Evolutionary conservation across 2,113 vertebrate genomes (phyloP).

Genomic region (Mellivora capensis): DNA sequence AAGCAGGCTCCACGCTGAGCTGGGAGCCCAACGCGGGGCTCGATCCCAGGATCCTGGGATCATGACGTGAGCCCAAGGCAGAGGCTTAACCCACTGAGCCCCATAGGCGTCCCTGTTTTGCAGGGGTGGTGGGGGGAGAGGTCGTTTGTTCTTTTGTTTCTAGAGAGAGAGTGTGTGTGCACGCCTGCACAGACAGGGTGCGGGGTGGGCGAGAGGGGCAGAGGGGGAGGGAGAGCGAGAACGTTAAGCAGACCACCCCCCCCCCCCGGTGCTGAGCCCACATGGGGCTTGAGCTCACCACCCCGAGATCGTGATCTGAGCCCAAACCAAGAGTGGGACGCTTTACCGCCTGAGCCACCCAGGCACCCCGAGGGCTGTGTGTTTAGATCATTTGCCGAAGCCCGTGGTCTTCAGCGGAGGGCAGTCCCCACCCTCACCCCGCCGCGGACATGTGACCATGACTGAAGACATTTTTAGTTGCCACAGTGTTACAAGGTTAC

Average conservation of each 20-base stretch:
- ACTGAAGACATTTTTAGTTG: not conserved
- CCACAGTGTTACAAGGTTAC: not conserved
- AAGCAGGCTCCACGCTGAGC: not conserved
- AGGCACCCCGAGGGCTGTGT: not conserved
- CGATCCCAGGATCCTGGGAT: too few relatives aligned
- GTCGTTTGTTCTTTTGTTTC: too few relatives aligned
- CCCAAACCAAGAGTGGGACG: not conserved
- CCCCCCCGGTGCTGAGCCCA: not conserved
- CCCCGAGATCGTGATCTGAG: not conserved
- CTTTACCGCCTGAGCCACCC: not conserved
- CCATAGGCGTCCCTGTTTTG: too few relatives aligned
- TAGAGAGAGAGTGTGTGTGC: too few relatives aligned
- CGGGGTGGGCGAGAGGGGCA: too few relatives aligned
- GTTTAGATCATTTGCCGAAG: not conserved
- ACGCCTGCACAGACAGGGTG: too few relatives aligned
- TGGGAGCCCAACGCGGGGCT: too few relatives aligned
- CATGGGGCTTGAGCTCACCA: not conserved
- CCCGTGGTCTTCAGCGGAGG: not conserved
- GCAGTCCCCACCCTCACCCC: not conserved
- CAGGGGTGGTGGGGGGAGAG: too few relatives aligned
- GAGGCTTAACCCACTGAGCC: too few relatives aligned
- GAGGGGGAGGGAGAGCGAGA: too few relatives aligned
- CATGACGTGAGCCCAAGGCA: too few relatives aligned
- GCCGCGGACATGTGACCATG: not conserved
- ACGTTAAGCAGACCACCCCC: too few relatives aligned